Evolutionary conservation across 2,113 vertebrate genomes (phyloP).

Genomic region (Oryzias woworae): DNA sequence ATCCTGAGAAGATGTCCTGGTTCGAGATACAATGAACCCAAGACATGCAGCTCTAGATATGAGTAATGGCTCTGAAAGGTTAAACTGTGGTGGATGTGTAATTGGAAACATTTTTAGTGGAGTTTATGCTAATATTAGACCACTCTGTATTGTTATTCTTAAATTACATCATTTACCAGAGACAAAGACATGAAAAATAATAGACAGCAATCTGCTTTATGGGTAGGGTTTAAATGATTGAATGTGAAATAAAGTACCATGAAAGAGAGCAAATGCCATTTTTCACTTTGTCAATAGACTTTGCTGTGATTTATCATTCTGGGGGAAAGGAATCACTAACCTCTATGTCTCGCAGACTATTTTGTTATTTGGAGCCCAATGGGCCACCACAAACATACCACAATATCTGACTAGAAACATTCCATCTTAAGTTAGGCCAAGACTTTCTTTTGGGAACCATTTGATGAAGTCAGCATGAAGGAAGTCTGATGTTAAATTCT

Average conservation of each 20-base stretch:
- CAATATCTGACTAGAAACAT: background rate
- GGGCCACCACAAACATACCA: background rate
- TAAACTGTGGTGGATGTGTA: constrained; percentile 44
- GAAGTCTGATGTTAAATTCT: constrained; percentile 35
- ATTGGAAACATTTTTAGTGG: constrained; percentile 56
- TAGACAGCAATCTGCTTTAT: constrained; percentile 17
- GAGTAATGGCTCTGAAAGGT: constrained; percentile 59
- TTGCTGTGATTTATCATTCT: constrained; percentile 3
- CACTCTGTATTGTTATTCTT: constrained; percentile 43
- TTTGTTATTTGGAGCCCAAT: constrained; percentile 1
- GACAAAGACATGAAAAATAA: constrained; percentile 34
- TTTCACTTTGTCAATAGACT: background rate
- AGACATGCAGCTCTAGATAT: constrained; percentile 64
- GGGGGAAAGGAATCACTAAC: background rate
- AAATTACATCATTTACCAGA: constrained; percentile 52
- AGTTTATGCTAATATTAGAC: constrained; percentile 60
- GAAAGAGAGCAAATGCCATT: constrained; percentile 1
- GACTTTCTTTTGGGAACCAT: constrained; percentile 11
- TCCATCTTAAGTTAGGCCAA: background rate
- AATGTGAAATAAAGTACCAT: constrained; percentile 4
- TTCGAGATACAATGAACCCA: constrained; percentile 50
- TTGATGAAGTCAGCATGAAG: constrained; percentile 21
- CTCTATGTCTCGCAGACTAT: background rate
- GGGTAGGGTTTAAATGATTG: constrained; percentile 10
- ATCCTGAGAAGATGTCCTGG: constrained; percentile 61